Conservation (phyloP, 2,888 invertebrate species). For the Boloria selene region DNA sequence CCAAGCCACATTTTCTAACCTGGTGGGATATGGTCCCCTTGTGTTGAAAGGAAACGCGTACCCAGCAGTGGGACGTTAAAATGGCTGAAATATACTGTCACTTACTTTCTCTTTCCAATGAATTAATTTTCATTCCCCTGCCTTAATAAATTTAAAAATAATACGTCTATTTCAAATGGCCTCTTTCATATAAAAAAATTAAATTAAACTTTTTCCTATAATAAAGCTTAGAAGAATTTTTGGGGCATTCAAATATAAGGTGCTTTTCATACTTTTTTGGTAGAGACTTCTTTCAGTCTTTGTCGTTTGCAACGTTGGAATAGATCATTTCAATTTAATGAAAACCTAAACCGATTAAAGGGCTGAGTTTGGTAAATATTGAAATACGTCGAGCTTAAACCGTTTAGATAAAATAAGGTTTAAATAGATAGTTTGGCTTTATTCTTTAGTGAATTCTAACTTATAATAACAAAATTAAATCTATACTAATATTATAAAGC, state of each 20-base stretch:
- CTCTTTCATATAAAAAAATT: not conserved
- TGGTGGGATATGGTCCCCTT: no score
- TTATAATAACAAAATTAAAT: no score
- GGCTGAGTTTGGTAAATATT: conserved; percentile 20
- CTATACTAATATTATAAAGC: no score
- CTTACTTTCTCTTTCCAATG: no score
- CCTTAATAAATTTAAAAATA: not conserved
- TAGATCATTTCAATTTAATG: conserved; percentile 7
- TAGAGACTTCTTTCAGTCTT: conserved; percentile 12
- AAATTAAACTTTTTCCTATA: conserved; percentile 5
- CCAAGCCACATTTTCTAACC: no score
- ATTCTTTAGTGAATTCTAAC: no score
- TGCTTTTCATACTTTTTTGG: conserved; percentile 10
- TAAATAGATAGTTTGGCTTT: not conserved
- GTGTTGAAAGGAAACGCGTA: no score
- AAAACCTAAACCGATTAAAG: conserved; percentile 24
- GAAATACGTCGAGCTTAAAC: conserved; percentile 14
- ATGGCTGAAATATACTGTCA: no score
- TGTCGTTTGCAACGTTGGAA: conserved; percentile 13
- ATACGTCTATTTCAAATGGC: not conserved
- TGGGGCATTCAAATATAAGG: conserved; percentile 14
- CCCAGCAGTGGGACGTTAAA: no score
- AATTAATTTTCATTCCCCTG: no score
- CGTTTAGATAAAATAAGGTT: conserved; percentile 22
- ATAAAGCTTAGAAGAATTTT: conserved; percentile 4